These are phyloP conservation scores for Chelon auratus DNA, from an alignment of 2,797 vertebrate genomes.

Conservation along the genomic window DNA sequence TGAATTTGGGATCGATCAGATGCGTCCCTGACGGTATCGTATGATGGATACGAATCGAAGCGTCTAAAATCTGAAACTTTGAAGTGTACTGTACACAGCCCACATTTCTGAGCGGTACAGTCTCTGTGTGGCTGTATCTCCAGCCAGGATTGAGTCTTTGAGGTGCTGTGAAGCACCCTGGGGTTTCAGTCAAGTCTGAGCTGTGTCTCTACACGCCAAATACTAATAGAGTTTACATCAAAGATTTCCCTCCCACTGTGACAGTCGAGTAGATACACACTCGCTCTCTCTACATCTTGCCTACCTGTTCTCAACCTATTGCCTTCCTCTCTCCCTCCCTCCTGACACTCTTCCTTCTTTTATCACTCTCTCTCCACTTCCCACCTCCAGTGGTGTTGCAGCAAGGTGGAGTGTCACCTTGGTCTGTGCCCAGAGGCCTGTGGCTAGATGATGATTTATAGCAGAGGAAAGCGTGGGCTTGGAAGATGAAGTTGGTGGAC, in stretches of 20 bases:
- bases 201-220: slow-evolving; percentile 61
- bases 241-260: slow-evolving; percentile 68
- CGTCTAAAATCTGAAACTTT: background rate
- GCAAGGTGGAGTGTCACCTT: slow-evolving; percentile 74
- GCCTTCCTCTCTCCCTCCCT: slow-evolving; percentile 27
- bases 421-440: slow-evolving; percentile 59
- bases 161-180: slow-evolving; percentile 30
- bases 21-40: background rate
- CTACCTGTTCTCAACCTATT: slow-evolving; percentile 43
- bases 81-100: background rate
- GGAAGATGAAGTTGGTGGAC: slow-evolving; percentile 65
- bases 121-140: slow-evolving; percentile 22
- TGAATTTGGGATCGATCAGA: background rate
- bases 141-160: slow-evolving; percentile 21
- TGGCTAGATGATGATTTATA: slow-evolving; percentile 78
- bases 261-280: slow-evolving; percentile 45
- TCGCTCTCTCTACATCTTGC: slow-evolving; percentile 17
- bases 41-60: background rate
- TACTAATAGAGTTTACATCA: slow-evolving; percentile 73
- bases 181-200: slow-evolving; percentile 39
- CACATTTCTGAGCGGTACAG: background rate
- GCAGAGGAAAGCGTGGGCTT: slow-evolving; percentile 45
- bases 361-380: slow-evolving; percentile 27
- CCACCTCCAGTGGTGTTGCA: slow-evolving; percentile 53
- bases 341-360: background rate